A percentile compares a stretch with the other conserved stretches of the same genome.
Conservation (phyloP, 1,140 invertebrate genomes). For the Aphelinus certus region DNA sequence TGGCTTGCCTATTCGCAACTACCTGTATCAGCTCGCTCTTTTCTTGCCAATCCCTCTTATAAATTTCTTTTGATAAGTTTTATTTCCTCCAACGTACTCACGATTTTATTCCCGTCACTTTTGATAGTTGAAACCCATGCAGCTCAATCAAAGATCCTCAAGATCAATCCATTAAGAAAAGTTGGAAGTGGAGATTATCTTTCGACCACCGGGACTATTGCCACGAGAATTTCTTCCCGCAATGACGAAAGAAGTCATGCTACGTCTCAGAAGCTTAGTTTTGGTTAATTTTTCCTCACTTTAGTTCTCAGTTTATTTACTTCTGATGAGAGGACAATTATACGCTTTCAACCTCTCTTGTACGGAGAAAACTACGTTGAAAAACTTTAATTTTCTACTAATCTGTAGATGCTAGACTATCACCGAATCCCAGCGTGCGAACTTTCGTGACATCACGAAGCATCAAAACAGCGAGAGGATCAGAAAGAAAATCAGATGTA, state of each 20-base stretch:
- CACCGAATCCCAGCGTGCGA: constrained; percentile 11
- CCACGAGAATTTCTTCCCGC: neutral
- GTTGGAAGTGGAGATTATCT: constrained; percentile 12
- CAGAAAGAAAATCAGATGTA: neutral
- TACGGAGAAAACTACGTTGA: too few species aligned
- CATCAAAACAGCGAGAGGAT: neutral
- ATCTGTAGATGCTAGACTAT: neutral
- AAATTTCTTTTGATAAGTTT: too few species aligned
- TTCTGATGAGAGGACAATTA: too few species aligned
- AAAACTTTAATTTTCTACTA: neutral
- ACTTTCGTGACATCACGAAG: neutral
- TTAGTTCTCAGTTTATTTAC: too few species aligned
- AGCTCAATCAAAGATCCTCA: constrained; percentile 22
- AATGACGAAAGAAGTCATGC: neutral
- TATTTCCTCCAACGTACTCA: too few species aligned
- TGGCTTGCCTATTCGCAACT: too few species aligned
- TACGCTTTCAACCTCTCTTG: too few species aligned
- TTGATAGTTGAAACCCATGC: neutral
- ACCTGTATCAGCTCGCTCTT: too few species aligned
- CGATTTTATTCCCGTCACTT: too few species aligned
- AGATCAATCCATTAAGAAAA: constrained; percentile 12
- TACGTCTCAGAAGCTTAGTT: neutral
- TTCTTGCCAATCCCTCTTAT: too few species aligned
- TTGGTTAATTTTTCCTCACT: constrained; percentile 2
- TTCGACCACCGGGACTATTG: constrained; percentile 8